Percentiles rank a stretch among this genome's conserved stretches.
phyloP scores from a whole-genome alignment of 2,797 vertebrate species.

The Neosilurus mollespiculum region DNA sequence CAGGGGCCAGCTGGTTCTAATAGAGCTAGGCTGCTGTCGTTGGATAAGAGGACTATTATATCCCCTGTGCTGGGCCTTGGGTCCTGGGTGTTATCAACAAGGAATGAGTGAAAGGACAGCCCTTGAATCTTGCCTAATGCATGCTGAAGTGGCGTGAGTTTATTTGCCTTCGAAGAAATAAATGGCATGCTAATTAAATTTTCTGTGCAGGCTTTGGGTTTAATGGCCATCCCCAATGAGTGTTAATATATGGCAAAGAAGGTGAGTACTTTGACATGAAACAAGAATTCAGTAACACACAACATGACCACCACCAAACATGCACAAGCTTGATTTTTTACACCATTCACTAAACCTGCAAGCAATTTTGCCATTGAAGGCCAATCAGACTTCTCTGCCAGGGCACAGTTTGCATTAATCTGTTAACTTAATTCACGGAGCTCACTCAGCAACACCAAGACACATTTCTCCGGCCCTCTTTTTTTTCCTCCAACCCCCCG shows the following conservation, averaged over 20 bases:
- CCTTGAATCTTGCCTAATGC: constrained; percentile 88
- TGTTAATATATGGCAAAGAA: constrained; percentile 85
- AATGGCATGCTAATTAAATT: constrained; percentile 97
- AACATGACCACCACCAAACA: constrained; percentile 26
- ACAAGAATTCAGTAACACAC: constrained; percentile 66
- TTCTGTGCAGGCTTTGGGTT: constrained; percentile 81
- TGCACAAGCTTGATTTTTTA: constrained; percentile 31
- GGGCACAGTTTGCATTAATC: constrained; percentile 92
- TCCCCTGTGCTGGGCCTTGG: constrained; percentile 69
- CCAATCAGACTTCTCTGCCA: constrained; percentile 85
- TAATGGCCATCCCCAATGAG: constrained; percentile 95
- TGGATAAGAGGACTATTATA: constrained; percentile 85
- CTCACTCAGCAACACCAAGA: constrained; percentile 77
- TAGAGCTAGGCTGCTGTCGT: constrained; percentile 75
- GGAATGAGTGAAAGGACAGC: constrained; percentile 58
- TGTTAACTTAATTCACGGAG: constrained; percentile 80
- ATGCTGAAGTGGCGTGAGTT: constrained; percentile 87
- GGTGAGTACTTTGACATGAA: constrained; percentile 84
- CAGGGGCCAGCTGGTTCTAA: constrained; percentile 85
- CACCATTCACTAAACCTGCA: constrained; percentile 76
- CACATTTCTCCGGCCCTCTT: constrained; percentile 66
- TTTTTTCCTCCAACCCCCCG: constrained; percentile 5
- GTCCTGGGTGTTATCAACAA: constrained; percentile 92
- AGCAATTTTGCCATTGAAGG: constrained; percentile 83
- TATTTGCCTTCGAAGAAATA: constrained; percentile 98